These are phyloP conservation scores for Cossypha heuglini DNA, from an alignment of 2,797 vertebrate genomes.

Conservation along the genomic window DNA sequence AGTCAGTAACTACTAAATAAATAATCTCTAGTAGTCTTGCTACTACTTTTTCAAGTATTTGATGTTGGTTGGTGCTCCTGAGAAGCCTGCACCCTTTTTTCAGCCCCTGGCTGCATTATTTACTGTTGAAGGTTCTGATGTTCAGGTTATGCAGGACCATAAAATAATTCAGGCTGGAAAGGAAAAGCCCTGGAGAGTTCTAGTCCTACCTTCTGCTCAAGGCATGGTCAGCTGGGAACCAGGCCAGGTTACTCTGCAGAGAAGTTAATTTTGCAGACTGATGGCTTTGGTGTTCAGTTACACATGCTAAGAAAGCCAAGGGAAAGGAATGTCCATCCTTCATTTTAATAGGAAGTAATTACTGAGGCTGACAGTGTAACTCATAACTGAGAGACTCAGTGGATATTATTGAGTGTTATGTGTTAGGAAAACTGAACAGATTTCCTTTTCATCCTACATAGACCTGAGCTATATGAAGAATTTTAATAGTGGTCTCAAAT, in stretches of 20 bases:
- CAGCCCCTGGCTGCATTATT: neutral
- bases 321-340: neutral
- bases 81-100: neutral
- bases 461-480: neutral
- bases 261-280: neutral
- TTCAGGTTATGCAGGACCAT: neutral
- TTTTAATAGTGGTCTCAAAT: neutral
- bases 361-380: neutral
- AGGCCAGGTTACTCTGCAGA: neutral
- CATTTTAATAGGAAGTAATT: neutral
- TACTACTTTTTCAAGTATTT: neutral
- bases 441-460: neutral
- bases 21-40: neutral
- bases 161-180: neutral
- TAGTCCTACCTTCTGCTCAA: neutral
- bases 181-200: neutral
- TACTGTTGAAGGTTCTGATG: neutral
- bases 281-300: neutral
- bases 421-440: neutral
- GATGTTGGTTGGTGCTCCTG: neutral
- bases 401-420: neutral
- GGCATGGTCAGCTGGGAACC: neutral
- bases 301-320: neutral
- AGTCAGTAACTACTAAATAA: neutral
- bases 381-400: neutral